A percentile compares a stretch with the other conserved stretches of the same genome.
Conservation (phyloP, 2,113 vertebrate genomes). For the Mixornis gularis region DNA sequence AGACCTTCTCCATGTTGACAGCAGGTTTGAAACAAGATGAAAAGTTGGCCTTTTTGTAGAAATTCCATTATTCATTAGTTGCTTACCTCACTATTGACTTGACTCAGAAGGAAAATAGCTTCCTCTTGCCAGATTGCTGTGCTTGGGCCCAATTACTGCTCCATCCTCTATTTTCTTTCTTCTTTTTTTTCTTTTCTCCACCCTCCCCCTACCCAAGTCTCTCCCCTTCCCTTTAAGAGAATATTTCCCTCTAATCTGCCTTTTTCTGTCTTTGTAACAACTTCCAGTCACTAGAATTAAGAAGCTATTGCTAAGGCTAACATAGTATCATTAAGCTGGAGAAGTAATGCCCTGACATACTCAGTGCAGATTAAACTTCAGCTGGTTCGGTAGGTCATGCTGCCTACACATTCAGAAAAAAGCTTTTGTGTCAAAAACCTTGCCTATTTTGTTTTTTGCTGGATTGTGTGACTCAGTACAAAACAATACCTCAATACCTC, state of each 20-base stretch:
- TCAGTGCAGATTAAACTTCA: background rate
- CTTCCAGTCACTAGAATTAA: background rate
- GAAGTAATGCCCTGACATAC: background rate
- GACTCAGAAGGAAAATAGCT: background rate
- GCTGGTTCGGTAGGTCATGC: background rate
- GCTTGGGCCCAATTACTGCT: background rate
- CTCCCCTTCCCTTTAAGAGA: background rate
- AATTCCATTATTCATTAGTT: background rate
- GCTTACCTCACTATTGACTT: background rate
- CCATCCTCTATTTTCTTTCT: background rate
- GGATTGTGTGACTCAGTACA: background rate
- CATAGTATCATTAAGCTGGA: background rate
- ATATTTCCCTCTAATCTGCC: background rate
- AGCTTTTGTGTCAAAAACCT: background rate
- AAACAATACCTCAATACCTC: background rate
- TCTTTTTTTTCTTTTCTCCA: background rate
- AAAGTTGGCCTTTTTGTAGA: background rate
- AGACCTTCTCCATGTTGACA: background rate
- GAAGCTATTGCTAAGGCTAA: background rate
- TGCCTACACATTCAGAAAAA: background rate
- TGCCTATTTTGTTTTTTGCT: background rate
- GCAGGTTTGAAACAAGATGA: background rate
- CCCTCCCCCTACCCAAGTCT: background rate
- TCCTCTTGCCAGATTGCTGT: background rate
- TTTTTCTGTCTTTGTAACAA: background rate